These are phyloP conservation scores for Diloba caeruleocephala DNA, from an alignment of 2,888 invertebrate species.

Conservation along the genomic window DNA sequence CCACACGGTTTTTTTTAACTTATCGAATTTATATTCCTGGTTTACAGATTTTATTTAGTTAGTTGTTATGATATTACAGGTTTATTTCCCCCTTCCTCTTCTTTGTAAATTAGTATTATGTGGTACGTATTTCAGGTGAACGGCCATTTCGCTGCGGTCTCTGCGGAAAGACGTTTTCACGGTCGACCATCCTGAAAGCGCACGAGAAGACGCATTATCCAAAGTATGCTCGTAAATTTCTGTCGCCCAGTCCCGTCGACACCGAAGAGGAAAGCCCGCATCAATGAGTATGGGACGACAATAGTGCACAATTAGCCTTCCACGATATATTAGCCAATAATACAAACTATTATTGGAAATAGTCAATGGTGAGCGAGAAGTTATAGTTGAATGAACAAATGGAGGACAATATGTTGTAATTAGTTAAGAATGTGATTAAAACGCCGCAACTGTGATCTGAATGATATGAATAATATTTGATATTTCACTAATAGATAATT, in stretches of 20 bases:
- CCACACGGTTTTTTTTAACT: not conserved
- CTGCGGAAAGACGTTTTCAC: slow-evolving; percentile 97
- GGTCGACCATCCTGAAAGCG: slow-evolving; percentile 96
- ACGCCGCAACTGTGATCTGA: slow-evolving; percentile 90
- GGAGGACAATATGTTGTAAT: slow-evolving; percentile 87
- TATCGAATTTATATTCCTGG: not conserved
- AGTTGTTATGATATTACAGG: not conserved
- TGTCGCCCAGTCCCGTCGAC: slow-evolving; percentile 95
- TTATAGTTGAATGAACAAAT: slow-evolving; percentile 82
- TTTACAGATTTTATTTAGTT: not conserved
- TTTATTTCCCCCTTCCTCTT: not conserved
- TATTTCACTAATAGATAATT: slow-evolving; percentile 89
- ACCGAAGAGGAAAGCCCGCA: slow-evolving; percentile 95
- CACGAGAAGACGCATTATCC: slow-evolving; percentile 98
- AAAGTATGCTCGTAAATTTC: slow-evolving; percentile 96
- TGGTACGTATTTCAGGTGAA: slow-evolving; percentile 89
- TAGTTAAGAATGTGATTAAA: slow-evolving; percentile 89
- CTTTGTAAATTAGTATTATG: not conserved
- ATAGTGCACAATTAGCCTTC: slow-evolving; percentile 70
- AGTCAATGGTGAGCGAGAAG: slow-evolving; percentile 76
- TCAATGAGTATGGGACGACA: slow-evolving; percentile 82
- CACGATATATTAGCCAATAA: slow-evolving; percentile 70
- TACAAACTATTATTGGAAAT: slow-evolving; percentile 68
- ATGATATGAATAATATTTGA: slow-evolving; percentile 89
- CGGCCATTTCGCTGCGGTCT: slow-evolving; percentile 96